These are phyloP conservation scores for Bimastos eiseni DNA, from an alignment of 2,888 invertebrate genomes.

Conservation along the genomic window DNA sequence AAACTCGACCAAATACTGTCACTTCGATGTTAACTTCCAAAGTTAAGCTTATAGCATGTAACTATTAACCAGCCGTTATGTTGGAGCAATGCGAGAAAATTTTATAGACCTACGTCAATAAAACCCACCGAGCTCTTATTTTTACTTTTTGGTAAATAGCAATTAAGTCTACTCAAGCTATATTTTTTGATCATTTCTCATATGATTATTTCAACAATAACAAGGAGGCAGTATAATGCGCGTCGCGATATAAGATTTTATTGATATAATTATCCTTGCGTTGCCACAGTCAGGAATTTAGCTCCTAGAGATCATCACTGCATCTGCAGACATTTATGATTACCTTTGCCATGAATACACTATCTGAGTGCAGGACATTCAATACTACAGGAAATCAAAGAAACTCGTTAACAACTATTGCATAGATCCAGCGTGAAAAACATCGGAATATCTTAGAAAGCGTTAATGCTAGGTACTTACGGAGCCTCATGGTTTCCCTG, in stretches of 20 bases:
- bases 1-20: background rate
- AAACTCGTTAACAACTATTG: background rate
- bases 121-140: background rate
- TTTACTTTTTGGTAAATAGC: background rate
- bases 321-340: background rate
- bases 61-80: background rate
- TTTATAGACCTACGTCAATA: background rate
- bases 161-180: background rate
- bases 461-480: background rate
- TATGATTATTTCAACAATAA: background rate
- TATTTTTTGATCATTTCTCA: no score
- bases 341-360: background rate
- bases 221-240: background rate
- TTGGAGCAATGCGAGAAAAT: background rate
- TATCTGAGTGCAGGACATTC: background rate
- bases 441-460: background rate
- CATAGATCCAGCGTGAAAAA: background rate
- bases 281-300: background rate
- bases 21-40: background rate
- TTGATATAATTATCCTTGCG: no score
- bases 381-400: background rate
- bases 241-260: no score
- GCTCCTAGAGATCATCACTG: background rate
- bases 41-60: no score
- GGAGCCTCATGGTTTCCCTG: no score